Base-by-base conservation (phyloP, 2,888 invertebrate genomes). In the Pomacea canaliculata region DNA sequence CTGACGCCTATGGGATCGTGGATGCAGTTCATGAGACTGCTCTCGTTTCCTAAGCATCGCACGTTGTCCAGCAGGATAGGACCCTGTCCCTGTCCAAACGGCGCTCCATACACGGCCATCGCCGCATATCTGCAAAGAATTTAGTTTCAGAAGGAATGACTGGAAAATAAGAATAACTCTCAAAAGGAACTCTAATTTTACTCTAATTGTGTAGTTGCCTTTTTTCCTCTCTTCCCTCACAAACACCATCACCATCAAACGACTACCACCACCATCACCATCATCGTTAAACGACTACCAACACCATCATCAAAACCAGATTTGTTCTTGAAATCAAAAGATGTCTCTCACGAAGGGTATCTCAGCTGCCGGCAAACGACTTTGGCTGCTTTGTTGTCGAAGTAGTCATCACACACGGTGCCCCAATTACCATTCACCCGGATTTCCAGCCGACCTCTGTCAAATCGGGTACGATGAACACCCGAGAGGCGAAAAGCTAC, bases 351-450 rank as follows among this genome's bases (percentile, higher is more conserved):
- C 81, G 66, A 72, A 9, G 70, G 69, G 59, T 71, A 77, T n/a
- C 81, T 79, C 19, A 78, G 77, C 79, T 72, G 76, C 46, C 76
- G 51, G 46, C 81, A 81, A 48, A 77, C 76, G 18, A 81, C 81
- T 13, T n/a, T 51, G 23, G 81, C 81, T 8, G 70, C 75, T 1
- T 66, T 67, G 60, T 60, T 56, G 51, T 46, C 66, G 78, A 78
- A 82, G 71, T 79, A 59, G 73, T 84, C 83, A 71, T 85, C 85
- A 80, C 85, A 85, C 46, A 85, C 80, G 5, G 85, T 85, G 7
- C 85, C 85, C 85, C 85, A 85, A 18, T 79, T 80, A 56, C 82
- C 83, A 71, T 81, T 79, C 51, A 74, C 56, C 16, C 67, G 79
- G 13, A 85, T 76, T 74, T 85, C 85, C 16, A 85, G 82, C n/a